Evolutionary conservation across 2,797 vertebrate genomes (phyloP), one percentile per base, ranked within the genome.

Genomic region (Emys orbicularis): DNA sequence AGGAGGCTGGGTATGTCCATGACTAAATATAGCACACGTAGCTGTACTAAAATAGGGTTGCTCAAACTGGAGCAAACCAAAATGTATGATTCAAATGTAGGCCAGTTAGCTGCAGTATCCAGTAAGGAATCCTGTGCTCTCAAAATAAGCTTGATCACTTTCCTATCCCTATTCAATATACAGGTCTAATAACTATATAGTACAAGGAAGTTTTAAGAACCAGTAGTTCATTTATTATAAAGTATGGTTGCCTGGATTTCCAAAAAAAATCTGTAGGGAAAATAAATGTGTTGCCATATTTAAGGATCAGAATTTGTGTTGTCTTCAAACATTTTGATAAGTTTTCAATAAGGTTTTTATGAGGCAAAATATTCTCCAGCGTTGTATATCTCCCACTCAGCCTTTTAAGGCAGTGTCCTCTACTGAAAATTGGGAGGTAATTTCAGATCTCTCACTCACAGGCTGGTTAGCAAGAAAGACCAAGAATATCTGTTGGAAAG

Each of bases 351-450:
- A 74, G n/a, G 37, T 74, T 19, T 74, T 11, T 79, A 31, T 79
- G 91, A 93, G 31, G 81, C 88, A 34, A 54, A 90, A 87, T 86
- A 81, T 91, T 92, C 81, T 89, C 29, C 59, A 47, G 52, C 72
- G 59, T 84, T 96, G 90, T 92, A 79, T 96, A 95, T 97, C 96
- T 97, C 84, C 84, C 72, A 44, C 12, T 29, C 25, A 76, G 7
- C 72, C 41, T 15, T 87, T 97, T 97, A 97, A 84, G 61, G 65
- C 84, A 92, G 65, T 74, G 90, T 96, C 91, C 80, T 96, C 86
- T 83, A 83, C 80, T 94, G 90, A 82, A 95, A 97, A 96, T 96
- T 95, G 96, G 95, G 96, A 97, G 96, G 89, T 95, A 96, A 96
- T 97, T 97, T 96, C 89, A 84, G 61, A 96, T 94, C 15, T 74